phyloP scores from a whole-genome alignment of 2,113 vertebrate species.

The Acrocephalus arundinaceus region DNA sequence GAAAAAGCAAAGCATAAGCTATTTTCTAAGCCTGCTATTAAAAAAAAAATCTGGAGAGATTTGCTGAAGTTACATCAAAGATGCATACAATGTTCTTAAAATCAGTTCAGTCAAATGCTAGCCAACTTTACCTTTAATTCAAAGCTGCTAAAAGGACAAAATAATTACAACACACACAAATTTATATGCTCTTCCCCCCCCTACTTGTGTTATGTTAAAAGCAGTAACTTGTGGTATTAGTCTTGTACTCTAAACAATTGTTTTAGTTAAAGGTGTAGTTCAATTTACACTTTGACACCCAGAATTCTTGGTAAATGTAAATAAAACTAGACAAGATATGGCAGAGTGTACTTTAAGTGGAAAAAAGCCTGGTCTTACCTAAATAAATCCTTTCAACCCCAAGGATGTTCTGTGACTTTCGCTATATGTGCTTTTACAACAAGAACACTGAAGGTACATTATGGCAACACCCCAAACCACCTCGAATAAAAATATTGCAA shows the following conservation, averaged over 20 bases:
- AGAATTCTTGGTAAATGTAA: conserved; percentile 65
- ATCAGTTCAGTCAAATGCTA: conserved; percentile 33
- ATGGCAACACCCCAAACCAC: conserved; percentile 71
- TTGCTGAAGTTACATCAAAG: conserved; percentile 18
- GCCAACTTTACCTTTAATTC: background rate
- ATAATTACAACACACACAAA: conserved; percentile 43
- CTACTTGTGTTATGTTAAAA: conserved; percentile 50
- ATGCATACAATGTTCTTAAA: background rate
- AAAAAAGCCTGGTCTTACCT: conserved; percentile 50
- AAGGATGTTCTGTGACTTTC: conserved; percentile 50
- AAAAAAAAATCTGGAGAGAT: background rate
- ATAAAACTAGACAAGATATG: conserved; percentile 53
- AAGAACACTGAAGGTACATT: conserved; percentile 74
- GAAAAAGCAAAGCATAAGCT: conserved; percentile 34
- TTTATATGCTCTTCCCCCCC: background rate
- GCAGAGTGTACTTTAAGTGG: conserved; percentile 44
- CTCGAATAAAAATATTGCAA: conserved; percentile 56
- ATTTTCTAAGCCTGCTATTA: conserved; percentile 4
- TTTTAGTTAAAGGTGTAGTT: conserved; percentile 60
- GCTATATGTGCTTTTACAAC: conserved; percentile 64
- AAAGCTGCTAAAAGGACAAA: conserved; percentile 55
- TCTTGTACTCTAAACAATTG: conserved; percentile 55
- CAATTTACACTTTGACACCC: conserved; percentile 66
- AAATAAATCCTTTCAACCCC: conserved; percentile 46
- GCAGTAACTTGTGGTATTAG: conserved; percentile 45